Conservation (phyloP, 2,113 vertebrate species). For the Halcyon senegalensis region DNA sequence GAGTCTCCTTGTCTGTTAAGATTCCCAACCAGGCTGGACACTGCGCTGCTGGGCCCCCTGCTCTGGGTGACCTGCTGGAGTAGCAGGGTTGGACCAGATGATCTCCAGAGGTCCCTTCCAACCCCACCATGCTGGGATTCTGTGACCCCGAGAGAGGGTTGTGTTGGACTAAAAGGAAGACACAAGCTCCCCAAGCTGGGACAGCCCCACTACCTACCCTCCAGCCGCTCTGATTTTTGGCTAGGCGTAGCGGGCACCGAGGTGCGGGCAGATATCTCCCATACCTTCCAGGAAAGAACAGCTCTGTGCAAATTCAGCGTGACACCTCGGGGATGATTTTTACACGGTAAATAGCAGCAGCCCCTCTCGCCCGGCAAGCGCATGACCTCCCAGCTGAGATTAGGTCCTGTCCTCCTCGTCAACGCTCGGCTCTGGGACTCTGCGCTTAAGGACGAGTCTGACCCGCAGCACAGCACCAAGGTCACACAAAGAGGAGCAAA, state of each 20-base stretch:
- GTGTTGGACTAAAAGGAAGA: not conserved
- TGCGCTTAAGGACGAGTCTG: fast-evolving
- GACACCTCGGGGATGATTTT: not conserved
- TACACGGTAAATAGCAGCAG: not conserved
- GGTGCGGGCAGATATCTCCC: not conserved
- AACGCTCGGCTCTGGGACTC: no score
- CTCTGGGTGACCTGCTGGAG: no score
- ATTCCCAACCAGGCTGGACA: no score
- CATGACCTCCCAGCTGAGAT: not conserved
- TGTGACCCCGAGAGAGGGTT: not conserved
- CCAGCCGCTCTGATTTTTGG: not conserved
- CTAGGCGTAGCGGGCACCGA: fast-evolving
- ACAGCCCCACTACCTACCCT: not conserved
- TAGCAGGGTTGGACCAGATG: not conserved
- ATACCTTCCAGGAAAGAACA: not conserved
- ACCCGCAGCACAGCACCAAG: not conserved
- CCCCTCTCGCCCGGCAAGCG: not conserved
- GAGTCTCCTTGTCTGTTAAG: no score
- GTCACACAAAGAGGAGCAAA: not conserved
- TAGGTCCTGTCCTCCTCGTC: not conserved
- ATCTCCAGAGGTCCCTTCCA: not conserved
- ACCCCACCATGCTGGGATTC: not conserved
- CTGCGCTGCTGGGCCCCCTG: no score
- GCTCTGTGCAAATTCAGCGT: not conserved
- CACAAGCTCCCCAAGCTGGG: not conserved